Percentiles rank a stretch among this genome's conserved stretches.
These are phyloP conservation scores for Gasteruption jaculator DNA, from an alignment of 2,888 invertebrate genomes.

Conservation along the genomic window DNA sequence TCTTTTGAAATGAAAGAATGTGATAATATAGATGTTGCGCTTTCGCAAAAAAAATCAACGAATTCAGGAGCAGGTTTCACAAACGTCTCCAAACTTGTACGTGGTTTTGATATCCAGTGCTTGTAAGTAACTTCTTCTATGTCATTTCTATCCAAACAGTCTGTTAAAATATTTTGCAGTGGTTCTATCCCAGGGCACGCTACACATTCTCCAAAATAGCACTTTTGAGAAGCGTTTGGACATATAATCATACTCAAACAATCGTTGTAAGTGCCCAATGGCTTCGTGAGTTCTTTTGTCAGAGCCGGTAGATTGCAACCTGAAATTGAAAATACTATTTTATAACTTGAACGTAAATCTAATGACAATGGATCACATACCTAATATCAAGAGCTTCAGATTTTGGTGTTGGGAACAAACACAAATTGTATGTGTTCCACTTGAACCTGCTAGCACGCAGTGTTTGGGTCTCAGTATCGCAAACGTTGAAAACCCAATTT, in stretches of 20 bases:
- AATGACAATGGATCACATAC: too few species aligned
- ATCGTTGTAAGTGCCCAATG: slow-evolving; percentile 13
- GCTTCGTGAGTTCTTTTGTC: not conserved
- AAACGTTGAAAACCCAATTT: too few species aligned
- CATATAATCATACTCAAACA: slow-evolving; percentile 15
- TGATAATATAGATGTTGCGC: slow-evolving; percentile 10
- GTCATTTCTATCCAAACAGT: slow-evolving; percentile 10
- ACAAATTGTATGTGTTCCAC: too few species aligned
- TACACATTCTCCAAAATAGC: slow-evolving; percentile 14
- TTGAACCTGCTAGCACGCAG: too few species aligned
- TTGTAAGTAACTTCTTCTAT: slow-evolving; percentile 14
- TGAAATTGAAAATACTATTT: too few species aligned
- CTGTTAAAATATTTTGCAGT: slow-evolving; percentile 3
- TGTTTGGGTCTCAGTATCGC: too few species aligned
- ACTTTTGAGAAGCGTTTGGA: not conserved
- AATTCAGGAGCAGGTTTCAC: slow-evolving; percentile 9
- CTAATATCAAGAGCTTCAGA: too few species aligned
- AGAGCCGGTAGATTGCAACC: too few species aligned
- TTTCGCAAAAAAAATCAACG: slow-evolving; percentile 8
- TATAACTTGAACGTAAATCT: too few species aligned
- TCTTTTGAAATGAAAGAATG: slow-evolving; percentile 23
- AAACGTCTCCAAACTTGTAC: slow-evolving; percentile 11
- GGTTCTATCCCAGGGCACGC: slow-evolving; percentile 10
- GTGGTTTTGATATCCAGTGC: slow-evolving; percentile 13
- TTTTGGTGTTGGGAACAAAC: too few species aligned